Evolutionary conservation across 2,888 invertebrate genomes (phyloP).

Genomic region (Gymnoscelis rufifasciata): DNA sequence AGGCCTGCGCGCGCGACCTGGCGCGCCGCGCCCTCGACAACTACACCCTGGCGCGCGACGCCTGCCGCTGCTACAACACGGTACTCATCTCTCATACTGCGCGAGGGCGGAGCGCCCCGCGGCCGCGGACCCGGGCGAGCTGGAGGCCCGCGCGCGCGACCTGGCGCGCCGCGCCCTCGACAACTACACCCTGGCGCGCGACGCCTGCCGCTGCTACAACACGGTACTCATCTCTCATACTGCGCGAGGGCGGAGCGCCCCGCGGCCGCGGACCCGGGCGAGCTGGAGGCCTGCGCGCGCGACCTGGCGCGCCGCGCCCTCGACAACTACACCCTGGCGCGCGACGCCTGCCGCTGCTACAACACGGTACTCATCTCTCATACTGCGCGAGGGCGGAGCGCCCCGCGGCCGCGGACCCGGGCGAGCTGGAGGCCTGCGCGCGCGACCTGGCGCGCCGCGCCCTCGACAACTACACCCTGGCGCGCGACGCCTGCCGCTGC

Average conservation of each 20-base stretch:
- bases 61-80: slow-evolving; percentile 51
- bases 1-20: slow-evolving; percentile 43
- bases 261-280: no score
- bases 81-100: slow-evolving; percentile 31
- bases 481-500: no score
- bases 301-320: slow-evolving; percentile 41
- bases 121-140: no score
- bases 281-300: slow-evolving; percentile 43
- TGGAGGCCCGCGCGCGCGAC: slow-evolving; percentile 45
- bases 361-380: slow-evolving; percentile 40
- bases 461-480: no score
- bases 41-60: slow-evolving; percentile 48
- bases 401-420: no score
- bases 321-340: slow-evolving; percentile 49
- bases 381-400: no score
- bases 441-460: no score
- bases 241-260: no score
- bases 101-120: no score
- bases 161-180: slow-evolving; percentile 38
- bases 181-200: slow-evolving; percentile 49
- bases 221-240: slow-evolving; percentile 32
- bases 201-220: slow-evolving; percentile 53
- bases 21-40: slow-evolving; percentile 42
- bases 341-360: slow-evolving; percentile 49
- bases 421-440: no score